A percentile compares a stretch with the other conserved stretches of the same genome.
Conservation (phyloP, 2,888 invertebrate species). For the Ophioninae sp. region DNA sequence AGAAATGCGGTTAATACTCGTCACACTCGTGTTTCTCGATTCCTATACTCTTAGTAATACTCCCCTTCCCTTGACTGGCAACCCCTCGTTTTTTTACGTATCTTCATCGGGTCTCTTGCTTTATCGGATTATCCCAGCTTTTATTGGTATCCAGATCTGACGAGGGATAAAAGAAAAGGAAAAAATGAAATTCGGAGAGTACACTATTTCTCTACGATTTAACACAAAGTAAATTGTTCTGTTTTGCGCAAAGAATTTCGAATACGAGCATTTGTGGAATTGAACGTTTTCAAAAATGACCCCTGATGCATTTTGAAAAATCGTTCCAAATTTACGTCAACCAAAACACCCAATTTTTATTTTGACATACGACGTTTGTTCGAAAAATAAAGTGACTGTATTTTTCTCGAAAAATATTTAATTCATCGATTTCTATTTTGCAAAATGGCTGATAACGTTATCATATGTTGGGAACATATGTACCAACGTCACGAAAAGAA, state of each 20-base stretch:
- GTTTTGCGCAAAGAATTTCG: background rate
- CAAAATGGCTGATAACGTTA: too few relatives aligned
- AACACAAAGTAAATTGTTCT: background rate
- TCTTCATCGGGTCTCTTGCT: background rate
- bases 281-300: background rate
- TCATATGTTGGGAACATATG: too few relatives aligned
- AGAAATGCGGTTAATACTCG: slow-evolving; percentile 72
- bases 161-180: background rate
- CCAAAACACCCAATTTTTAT: background rate
- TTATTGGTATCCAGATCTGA: background rate
- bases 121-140: background rate
- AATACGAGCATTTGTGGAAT: background rate
- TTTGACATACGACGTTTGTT: too few relatives aligned
- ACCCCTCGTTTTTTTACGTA: background rate
- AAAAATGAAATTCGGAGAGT: background rate
- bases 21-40: slow-evolving; percentile 57
- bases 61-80: background rate
- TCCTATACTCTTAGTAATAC: slow-evolving; percentile 37
- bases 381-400: too few relatives aligned
- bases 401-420: too few relatives aligned
- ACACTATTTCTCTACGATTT: background rate
- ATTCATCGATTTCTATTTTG: too few relatives aligned
- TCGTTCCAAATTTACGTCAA: too few relatives aligned
- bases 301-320: background rate
- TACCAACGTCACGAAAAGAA: too few relatives aligned